phyloP scores from a whole-genome alignment of 2,113 vertebrate genomes.

The Pelecanoides urinatrix region DNA sequence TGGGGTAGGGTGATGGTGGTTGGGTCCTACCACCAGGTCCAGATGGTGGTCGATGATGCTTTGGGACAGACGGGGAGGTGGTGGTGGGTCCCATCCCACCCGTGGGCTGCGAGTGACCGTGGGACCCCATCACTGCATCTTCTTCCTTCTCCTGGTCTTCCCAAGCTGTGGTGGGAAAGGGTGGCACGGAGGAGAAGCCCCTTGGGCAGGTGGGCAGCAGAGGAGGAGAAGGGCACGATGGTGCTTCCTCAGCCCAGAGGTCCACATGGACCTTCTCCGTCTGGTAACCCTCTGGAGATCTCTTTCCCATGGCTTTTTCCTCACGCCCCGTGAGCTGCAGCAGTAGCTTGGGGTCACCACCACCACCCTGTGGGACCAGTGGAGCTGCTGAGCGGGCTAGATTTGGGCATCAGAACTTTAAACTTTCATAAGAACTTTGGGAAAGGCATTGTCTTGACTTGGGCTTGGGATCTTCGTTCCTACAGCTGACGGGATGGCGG shows the following conservation, averaged over 20 bases:
- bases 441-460: neutral
- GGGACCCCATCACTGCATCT: neutral
- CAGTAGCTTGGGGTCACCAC: neutral
- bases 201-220: neutral
- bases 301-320: too few species aligned
- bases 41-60: too few species aligned
- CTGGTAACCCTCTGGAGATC: neutral
- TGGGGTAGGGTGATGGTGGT: neutral
- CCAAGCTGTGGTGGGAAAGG: neutral
- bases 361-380: accelerated
- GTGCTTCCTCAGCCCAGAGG: neutral
- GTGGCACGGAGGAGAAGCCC: neutral
- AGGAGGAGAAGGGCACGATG: neutral
- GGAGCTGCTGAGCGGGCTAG: neutral
- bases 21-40: neutral
- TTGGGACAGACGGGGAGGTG: neutral
- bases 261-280: neutral
- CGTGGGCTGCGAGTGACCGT: too few species aligned
- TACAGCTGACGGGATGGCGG: neutral
- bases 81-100: neutral
- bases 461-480: neutral
- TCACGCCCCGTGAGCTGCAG: neutral
- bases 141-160: neutral
- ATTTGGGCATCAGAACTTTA: neutral
- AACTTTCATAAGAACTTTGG: neutral